A percentile compares a stretch with the other conserved stretches of the same genome.
These are phyloP conservation scores for Acromyrmex charruanus DNA, from an alignment of 1,140 invertebrate genomes.

Conservation along the genomic window DNA sequence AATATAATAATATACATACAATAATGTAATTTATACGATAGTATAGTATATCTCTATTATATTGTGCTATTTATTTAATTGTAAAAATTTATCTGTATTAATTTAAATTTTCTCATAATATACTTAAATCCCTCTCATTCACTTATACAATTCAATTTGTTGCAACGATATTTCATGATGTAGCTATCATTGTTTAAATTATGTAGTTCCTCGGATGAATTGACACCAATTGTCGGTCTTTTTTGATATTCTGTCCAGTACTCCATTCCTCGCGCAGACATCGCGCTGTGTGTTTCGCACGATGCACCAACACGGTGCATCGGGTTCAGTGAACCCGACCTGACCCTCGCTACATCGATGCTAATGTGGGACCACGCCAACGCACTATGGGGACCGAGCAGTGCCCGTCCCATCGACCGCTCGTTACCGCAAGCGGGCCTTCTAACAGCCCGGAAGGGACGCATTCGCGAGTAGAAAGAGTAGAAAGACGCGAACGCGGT, in stretches of 20 bases:
- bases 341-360: slow-evolving; percentile 76
- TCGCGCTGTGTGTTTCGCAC: slow-evolving; percentile 63
- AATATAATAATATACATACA: neutral
- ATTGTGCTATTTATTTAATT: neutral
- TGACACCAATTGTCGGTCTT: slow-evolving; percentile 40
- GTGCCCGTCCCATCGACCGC: slow-evolving; percentile 32
- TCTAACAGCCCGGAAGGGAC: slow-evolving; percentile 50
- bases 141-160: neutral
- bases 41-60: neutral
- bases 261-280: slow-evolving; percentile 73
- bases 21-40: neutral
- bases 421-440: slow-evolving; percentile 54
- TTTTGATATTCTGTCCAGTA: slow-evolving; percentile 66
- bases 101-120: neutral
- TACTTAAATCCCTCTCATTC: neutral
- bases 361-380: slow-evolving; percentile 77
- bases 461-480: slow-evolving; percentile 30
- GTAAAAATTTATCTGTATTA: neutral
- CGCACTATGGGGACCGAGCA: slow-evolving; percentile 64
- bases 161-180: neutral
- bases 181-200: neutral
- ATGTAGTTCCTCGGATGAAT: slow-evolving; percentile 25
- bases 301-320: slow-evolving; percentile 64
- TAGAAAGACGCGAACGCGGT: slow-evolving; percentile 10
- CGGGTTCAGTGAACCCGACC: slow-evolving; percentile 75